Percentiles rank a stretch among this genome's conserved stretches.
Evolutionary conservation across 2,888 invertebrate genomes (phyloP).

Genomic region (Pristionchus arcanus): DNA sequence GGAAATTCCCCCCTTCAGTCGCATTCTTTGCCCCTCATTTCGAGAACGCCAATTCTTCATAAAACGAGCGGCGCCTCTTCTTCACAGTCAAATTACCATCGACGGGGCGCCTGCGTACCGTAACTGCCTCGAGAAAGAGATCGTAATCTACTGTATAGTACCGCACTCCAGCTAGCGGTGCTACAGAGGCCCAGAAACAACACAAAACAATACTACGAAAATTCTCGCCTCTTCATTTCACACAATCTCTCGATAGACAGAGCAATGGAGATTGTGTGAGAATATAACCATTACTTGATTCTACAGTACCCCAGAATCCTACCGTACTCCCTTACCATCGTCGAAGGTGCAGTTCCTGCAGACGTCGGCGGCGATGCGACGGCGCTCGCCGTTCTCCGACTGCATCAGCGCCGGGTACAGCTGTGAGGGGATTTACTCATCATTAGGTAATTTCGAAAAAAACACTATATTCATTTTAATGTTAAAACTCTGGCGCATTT

Average conservation of each 20-base stretch:
- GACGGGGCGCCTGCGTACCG: background rate
- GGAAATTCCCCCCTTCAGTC: background rate
- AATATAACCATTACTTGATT: background rate
- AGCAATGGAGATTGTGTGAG: background rate
- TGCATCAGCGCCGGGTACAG: constrained; percentile 51
- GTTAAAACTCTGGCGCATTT: too few species aligned
- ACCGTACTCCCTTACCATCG: constrained; percentile 63
- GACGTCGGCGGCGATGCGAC: constrained; percentile 67
- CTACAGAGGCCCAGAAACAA: too few species aligned
- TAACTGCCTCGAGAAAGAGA: background rate
- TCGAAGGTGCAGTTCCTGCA: constrained; percentile 69
- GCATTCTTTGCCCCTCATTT: constrained; percentile 5
- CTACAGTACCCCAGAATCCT: constrained; percentile 41
- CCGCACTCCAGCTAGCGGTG: background rate
- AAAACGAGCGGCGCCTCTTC: background rate
- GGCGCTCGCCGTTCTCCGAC: constrained; percentile 38
- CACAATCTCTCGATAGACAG: background rate
- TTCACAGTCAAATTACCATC: constrained; percentile 22
- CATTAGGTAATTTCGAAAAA: background rate
- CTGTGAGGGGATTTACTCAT: background rate
- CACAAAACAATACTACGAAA: too few species aligned
- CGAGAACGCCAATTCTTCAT: background rate
- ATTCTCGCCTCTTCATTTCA: background rate
- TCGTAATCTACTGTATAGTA: background rate
- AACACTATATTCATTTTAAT: too few species aligned